Evolutionary conservation across 2,113 vertebrate genomes (phyloP), one percentile per base, ranked within the genome.

Genomic region (Heloderma charlesbogerti): DNA sequence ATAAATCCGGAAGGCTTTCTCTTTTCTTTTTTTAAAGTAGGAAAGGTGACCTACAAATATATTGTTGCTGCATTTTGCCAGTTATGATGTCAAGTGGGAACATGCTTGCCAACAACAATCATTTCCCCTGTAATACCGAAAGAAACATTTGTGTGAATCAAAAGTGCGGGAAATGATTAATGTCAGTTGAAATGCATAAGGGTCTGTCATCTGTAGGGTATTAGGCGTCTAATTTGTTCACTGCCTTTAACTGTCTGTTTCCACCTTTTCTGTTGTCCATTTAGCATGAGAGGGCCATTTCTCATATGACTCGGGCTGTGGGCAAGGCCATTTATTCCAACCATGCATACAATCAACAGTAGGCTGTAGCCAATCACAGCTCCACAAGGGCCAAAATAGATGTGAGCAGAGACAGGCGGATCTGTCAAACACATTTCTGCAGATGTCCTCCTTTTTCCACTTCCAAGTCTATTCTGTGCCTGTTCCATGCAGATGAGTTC

Each of bases 1-100:
- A 86, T 95, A 93, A 95, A 95, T 96, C 91, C 93, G 91, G 95
- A 94, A 87, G 75, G 85, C 71, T 92, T 2, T 91, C n/a, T 83
- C 31, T 78, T 4, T 22, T 4, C 27, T 6, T 79, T 63, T 60
- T 78, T 37, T 67, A 84, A 51, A 40, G 90, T 51, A 88, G 80
- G 69, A 94, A 94, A 96, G 91, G 89, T 96, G 94, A 93, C 74
- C 79, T 43, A 34, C 63, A 87, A 77, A 89, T 63, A 10, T 90
- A 75, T 92, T 29, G 69, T 82, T 60, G 54, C 75, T 71, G 15
- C 0, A 4, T 79, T 10, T 15, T 92, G 74, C 48, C 66, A 45
- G 37, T 45, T 91, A 18, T 48, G 7, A 77, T 48, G n/a, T 81
- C 34, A 18, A 43, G 60, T 88, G 18, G 83, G 89, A 92, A 25